phyloP scores from a whole-genome alignment of 2,888 invertebrate genomes.

The Polyploca ridens region DNA sequence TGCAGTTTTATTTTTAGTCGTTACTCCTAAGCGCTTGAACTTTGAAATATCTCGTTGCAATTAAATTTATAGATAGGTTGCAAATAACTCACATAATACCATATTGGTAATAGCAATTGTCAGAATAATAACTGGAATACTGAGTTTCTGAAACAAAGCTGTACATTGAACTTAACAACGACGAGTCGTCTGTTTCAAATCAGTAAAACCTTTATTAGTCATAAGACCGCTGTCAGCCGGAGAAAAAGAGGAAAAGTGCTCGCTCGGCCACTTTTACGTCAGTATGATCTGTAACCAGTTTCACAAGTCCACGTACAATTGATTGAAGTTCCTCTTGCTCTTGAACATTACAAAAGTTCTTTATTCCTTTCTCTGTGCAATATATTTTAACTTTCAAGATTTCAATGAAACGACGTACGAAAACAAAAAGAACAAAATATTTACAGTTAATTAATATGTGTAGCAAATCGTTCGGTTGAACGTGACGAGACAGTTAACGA shows the following conservation, averaged over 20 bases:
- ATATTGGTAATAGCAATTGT: not conserved
- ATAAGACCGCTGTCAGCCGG: slow-evolving; percentile 31
- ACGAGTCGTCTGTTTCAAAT: slow-evolving; percentile 25
- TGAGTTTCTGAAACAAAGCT: not conserved
- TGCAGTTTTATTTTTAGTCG: not conserved
- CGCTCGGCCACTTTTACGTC: slow-evolving; percentile 47
- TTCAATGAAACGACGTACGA: not conserved
- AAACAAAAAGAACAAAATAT: slow-evolving; percentile 1
- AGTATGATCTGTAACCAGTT: slow-evolving; percentile 48
- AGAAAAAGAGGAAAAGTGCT: slow-evolving; percentile 45
- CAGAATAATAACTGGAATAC: not conserved
- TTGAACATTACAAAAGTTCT: not conserved
- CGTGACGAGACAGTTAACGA: not conserved
- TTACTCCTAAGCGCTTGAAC: not conserved
- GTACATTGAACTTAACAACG: slow-evolving; percentile 18
- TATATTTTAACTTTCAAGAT: not conserved
- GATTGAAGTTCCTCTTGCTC: slow-evolving; percentile 31
- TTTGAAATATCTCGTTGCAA: not conserved
- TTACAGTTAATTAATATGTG: slow-evolving; percentile 2
- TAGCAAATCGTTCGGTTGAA: not conserved
- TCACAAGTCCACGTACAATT: slow-evolving; percentile 31
- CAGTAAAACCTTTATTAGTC: slow-evolving; percentile 28
- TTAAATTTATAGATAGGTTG: not conserved
- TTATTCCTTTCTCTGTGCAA: slow-evolving; percentile 1
- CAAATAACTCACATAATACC: not conserved